Evolutionary conservation across 2,113 vertebrate species (phyloP).

Genomic region (Cnemophilus loriae): DNA sequence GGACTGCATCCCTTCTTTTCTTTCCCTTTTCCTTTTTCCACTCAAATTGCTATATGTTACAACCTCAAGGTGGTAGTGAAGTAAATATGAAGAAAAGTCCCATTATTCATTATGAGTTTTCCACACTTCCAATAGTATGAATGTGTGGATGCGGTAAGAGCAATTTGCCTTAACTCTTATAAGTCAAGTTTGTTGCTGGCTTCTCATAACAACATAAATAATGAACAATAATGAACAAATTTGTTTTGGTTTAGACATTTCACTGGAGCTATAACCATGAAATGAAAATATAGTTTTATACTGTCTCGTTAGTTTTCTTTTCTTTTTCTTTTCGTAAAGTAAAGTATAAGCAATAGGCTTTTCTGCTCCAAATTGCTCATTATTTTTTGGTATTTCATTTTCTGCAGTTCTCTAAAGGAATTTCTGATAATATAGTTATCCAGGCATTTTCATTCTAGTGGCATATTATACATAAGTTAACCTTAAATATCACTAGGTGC

Average conservation of each 20-base stretch:
- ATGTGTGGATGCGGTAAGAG: neutral
- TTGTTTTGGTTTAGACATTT: constrained; percentile 35
- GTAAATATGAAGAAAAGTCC: neutral
- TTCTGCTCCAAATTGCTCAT: neutral
- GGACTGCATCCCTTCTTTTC: neutral
- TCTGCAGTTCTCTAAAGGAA: neutral
- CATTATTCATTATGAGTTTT: neutral
- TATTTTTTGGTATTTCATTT: constrained; percentile 28
- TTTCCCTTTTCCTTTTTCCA: neutral
- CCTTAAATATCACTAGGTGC: neutral
- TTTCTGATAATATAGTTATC: neutral
- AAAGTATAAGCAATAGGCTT: neutral
- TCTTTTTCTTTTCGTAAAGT: neutral
- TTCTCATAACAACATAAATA: constrained; percentile 47
- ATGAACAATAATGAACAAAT: constrained; percentile 43
- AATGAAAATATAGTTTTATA: constrained; percentile 29
- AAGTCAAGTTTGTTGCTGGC: neutral
- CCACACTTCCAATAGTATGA: neutral
- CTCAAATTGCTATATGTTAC: neutral
- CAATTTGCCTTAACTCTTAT: constrained; percentile 15
- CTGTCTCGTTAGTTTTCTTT: neutral
- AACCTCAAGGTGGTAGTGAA: neutral
- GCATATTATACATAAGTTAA: neutral
- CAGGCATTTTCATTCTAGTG: neutral
- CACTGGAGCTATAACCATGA: constrained; percentile 31